phyloP scores from a whole-genome alignment of 2,113 vertebrate species.

The Sebastes fasciatus region DNA sequence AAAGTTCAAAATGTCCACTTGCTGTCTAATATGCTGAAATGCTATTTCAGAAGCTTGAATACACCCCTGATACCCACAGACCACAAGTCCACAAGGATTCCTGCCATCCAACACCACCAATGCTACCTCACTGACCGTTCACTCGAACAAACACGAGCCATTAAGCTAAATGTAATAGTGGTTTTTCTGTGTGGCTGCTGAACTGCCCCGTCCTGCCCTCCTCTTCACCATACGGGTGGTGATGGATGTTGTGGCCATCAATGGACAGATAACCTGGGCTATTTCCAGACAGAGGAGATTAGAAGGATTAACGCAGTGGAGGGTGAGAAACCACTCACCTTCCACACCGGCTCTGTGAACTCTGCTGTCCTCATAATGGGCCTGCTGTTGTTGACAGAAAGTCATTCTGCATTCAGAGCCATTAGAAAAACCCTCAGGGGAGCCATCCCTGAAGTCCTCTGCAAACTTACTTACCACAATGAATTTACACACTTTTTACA shows the following conservation, averaged over 20 bases:
- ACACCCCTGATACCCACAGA: not conserved
- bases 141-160: slow-evolving; percentile 1
- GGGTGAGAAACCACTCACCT: slow-evolving; percentile 42
- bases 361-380: not conserved
- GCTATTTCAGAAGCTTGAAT: not conserved
- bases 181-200: not conserved
- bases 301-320: slow-evolving; percentile 43
- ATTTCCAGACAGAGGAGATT: slow-evolving; percentile 62
- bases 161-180: not conserved
- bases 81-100: not conserved
- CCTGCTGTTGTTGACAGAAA: slow-evolving; percentile 20
- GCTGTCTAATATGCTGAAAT: not conserved
- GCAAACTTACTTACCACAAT: not conserved
- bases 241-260: slow-evolving; percentile 34
- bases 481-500: not conserved
- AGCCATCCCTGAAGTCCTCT: not conserved
- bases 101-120: not conserved
- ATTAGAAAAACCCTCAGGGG: not conserved
- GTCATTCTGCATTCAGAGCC: slow-evolving; percentile 2
- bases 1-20: no score
- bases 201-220: not conserved
- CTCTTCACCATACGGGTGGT: not conserved
- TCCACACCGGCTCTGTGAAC: slow-evolving; percentile 18
- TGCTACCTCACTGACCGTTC: not conserved
- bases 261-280: slow-evolving; percentile 38